Percentiles rank a stretch among this genome's conserved stretches.
These are phyloP conservation scores for Patagioenas fasciata DNA, from an alignment of 2,113 vertebrate species.

Conservation along the genomic window DNA sequence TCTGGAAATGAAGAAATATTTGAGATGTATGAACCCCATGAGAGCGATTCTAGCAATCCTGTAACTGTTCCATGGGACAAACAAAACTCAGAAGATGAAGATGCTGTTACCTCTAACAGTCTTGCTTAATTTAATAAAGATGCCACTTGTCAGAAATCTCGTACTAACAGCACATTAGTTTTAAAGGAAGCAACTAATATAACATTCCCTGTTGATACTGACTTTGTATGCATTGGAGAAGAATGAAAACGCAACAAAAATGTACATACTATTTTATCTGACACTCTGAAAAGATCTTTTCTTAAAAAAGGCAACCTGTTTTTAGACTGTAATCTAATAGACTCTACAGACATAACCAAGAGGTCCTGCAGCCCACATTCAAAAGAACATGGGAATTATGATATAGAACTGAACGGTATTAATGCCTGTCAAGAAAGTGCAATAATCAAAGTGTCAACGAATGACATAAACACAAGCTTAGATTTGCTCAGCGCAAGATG, in stretches of 20 bases:
- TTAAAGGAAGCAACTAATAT: constrained; percentile 19
- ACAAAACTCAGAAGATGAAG: constrained; percentile 6
- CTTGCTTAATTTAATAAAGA: constrained; percentile 11
- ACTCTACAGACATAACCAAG: constrained; percentile 19
- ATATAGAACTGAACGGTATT: constrained; percentile 12
- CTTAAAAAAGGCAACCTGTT: constrained; percentile 22
- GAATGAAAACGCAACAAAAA: constrained; percentile 40
- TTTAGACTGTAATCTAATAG: constrained; percentile 13
- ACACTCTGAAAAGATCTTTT: constrained; percentile 49
- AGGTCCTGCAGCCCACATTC: constrained; percentile 21
- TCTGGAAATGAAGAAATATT: constrained; percentile 59
- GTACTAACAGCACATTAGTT: not conserved
- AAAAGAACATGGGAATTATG: constrained; percentile 15
- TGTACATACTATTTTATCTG: constrained; percentile 45
- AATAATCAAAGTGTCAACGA: not conserved
- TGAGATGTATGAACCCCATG: constrained; percentile 31
- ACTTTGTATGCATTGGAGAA: constrained; percentile 5
- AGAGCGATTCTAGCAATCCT: constrained; percentile 9
- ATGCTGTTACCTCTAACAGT: constrained; percentile 28
- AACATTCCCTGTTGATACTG: not conserved
- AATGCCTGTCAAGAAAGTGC: constrained; percentile 7
- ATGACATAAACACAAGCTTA: not conserved
- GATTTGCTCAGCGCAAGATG: not conserved
- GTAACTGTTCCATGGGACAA: not conserved
- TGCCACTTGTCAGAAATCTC: not conserved